Evolutionary conservation across 2,888 invertebrate species (phyloP), one percentile per base, ranked within the genome.

Genomic region (Schrankia costaestrigalis): DNA sequence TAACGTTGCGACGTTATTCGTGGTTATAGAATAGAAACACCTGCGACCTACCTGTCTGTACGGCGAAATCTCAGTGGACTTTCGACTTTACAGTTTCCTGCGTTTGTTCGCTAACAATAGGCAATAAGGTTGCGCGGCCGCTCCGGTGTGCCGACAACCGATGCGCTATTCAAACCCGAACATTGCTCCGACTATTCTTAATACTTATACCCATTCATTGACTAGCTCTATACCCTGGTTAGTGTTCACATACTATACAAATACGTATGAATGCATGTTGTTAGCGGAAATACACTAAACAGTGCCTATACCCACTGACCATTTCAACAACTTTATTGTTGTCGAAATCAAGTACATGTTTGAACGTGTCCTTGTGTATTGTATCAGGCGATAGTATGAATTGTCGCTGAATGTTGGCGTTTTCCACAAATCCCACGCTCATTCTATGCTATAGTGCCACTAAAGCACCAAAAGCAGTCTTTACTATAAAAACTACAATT

Each of bases 61-160:
- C 73, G 58, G 76, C 78, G 76, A 83, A 84, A 78, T 77, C 72
- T 78, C 78, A 66, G 75, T 75, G 71, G 75, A 78, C 80, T 84
- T 81, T 79, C 80, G 72, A 82, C 76, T 82, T 77, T 77, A 79
- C 79, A 77, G 83, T 86, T 86, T 87, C 87, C 87, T 85, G 83
- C 77, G 74, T 83, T 84, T 85, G 84, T 83, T 77, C 67, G 52
- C 64, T 62, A 81, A 87, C 85, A 86, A 87, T 85, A 70, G 82
- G 69, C 78, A 54, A 76, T 83, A 82, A 81, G 73, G 67, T 66
- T 62, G 69, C 65, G 67, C 62, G 50, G 62, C 63, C 68, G 71
- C 69, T 58, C 58, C 56, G 44, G 56, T 43, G 60, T 58, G 69
- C 63, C 69, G 76, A 72, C 76, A 73, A 59, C 54, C 71, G 71